phyloP scores from a whole-genome alignment of 2,888 invertebrate species.

The Drosophila monieri region DNA sequence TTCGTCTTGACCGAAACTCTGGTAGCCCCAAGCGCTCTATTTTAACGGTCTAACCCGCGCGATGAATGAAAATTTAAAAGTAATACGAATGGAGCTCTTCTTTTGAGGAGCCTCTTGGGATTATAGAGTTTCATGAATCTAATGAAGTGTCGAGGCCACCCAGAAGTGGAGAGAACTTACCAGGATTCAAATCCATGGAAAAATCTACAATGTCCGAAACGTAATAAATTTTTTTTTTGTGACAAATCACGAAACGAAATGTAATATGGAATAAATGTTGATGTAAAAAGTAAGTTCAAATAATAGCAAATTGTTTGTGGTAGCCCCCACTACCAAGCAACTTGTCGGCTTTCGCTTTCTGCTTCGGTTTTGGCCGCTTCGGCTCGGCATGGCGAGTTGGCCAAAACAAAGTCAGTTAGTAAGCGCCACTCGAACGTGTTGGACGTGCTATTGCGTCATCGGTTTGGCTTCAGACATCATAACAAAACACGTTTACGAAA shows the following conservation, averaged over 20 bases:
- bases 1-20: too few relatives aligned
- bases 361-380: slow-evolving; percentile 20
- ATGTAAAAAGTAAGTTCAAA: neutral
- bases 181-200: slow-evolving; percentile 45
- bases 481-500: slow-evolving; percentile 61
- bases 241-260: neutral
- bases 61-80: too few relatives aligned
- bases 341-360: slow-evolving; percentile 20
- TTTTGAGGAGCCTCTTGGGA: too few relatives aligned
- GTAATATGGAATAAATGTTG: too few relatives aligned
- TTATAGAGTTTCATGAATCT: too few relatives aligned
- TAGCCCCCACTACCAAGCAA: slow-evolving; percentile 15
- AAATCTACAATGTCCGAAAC: slow-evolving; percentile 28
- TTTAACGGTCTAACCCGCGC: too few relatives aligned
- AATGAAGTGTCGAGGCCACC: too few relatives aligned
- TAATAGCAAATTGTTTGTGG: slow-evolving; percentile 9
- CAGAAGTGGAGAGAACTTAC: slow-evolving; percentile 35
- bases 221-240: neutral
- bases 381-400: slow-evolving; percentile 21
- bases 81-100: too few relatives aligned
- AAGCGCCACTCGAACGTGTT: slow-evolving; percentile 46
- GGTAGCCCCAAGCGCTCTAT: too few relatives aligned
- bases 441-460: slow-evolving; percentile 44
- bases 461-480: slow-evolving; percentile 5
- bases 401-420: slow-evolving; percentile 61